These are phyloP conservation scores for Heliconius hermathena DNA, from an alignment of 1,140 invertebrate genomes.

Conservation along the genomic window DNA sequence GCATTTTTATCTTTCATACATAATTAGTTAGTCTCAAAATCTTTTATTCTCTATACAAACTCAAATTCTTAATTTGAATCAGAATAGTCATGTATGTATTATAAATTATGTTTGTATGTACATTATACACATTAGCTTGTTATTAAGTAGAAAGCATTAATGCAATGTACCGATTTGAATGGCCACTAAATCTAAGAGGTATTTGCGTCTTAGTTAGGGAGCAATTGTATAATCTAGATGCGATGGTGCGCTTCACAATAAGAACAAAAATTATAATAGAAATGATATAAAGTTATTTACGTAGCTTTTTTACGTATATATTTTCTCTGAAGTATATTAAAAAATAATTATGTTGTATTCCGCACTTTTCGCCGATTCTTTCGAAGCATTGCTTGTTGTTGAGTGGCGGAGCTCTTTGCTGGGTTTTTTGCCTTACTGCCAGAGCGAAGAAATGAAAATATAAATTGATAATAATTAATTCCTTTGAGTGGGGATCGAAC, in stretches of 20 bases:
- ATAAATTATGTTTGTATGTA: neutral
- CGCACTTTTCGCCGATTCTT: too few species aligned
- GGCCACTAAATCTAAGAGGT: conserved; percentile 41
- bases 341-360: too few species aligned
- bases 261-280: conserved; percentile 13
- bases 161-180: conserved; percentile 25
- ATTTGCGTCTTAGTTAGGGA: conserved; percentile 35
- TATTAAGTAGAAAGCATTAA: conserved; percentile 29
- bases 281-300: neutral
- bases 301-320: neutral
- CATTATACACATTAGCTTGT: conserved; percentile 18
- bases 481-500: too few species aligned
- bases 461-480: too few species aligned
- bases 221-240: conserved; percentile 41
- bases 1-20: neutral
- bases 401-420: too few species aligned
- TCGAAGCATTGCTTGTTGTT: too few species aligned
- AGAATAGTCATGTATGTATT: neutral
- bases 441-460: too few species aligned
- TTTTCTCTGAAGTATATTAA: too few species aligned
- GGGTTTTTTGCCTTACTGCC: too few species aligned
- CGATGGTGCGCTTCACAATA: conserved; percentile 20
- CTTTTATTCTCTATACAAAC: neutral
- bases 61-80: neutral
- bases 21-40: neutral